Evolutionary conservation across 2,888 invertebrate species (phyloP), one percentile per base, ranked within the genome.

Genomic region (Rhyacophila evoluta): DNA sequence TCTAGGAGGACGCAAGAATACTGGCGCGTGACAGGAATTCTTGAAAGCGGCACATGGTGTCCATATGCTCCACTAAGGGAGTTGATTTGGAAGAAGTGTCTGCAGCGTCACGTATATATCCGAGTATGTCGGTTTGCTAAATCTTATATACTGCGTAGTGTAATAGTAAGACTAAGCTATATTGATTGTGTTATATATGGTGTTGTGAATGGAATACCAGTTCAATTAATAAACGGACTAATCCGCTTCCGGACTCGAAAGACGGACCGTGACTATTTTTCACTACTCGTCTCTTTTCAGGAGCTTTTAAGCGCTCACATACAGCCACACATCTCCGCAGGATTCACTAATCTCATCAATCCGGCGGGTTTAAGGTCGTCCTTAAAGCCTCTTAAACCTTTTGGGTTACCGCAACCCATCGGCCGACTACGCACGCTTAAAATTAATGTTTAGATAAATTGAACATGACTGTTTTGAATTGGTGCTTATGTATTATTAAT

Each of bases 381-480:
- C 55, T 55, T 55, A 25, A 55, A 25, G 55, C 55, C 55, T 55
- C 55, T 55, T 55, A 55, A 55, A 55, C 55, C 55, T 19, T 55
- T 55, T 19, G 55, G 55, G 55, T 55, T 55, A 55, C 55, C 55
- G 19, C 55, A 19, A 25, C 55, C 55, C 55, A 55, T 55, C 55
- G 55, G 55, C 15, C 19, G 55, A 55, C 55, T 19, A 55, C 55
- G 55, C 25, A 25, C 55, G 55, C 55, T 55, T 55, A 55, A 55
- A 55, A 55, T 55, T 55, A 25, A 55, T 55, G 55, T 25, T 55
- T 55, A 55, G 55, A 55, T 55, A 55, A 55, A 55, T 55, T 55
- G 55, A 55, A 55, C 55, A 55, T 55, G 55, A 55, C 55, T 55
- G 55, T 55, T 55, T 55, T 55, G 55, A 55, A 55, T 55, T 55